Conservation (phyloP, 2,888 invertebrate species). For the Buathra laborator region DNA sequence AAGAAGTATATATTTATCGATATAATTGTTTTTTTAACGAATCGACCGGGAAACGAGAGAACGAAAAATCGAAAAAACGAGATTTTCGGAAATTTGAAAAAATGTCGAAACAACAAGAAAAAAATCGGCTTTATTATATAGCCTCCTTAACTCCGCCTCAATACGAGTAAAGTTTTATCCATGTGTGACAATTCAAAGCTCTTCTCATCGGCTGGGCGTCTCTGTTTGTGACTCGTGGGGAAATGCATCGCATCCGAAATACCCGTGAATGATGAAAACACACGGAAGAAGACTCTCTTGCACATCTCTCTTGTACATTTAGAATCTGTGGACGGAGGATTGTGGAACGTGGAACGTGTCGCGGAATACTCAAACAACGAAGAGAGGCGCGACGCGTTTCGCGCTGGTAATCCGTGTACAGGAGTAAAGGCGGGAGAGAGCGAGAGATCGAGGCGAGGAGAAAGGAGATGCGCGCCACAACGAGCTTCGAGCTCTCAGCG, state of each 20-base stretch:
- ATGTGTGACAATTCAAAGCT: neutral
- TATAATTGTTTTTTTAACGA: too few relatives aligned
- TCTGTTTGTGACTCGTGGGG: neutral
- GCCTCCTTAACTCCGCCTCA: too few relatives aligned
- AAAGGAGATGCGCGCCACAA: constrained; percentile 59
- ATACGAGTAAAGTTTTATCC: too few relatives aligned
- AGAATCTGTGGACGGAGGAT: constrained; percentile 57
- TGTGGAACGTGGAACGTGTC: constrained; percentile 61
- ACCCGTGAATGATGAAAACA: constrained; percentile 31
- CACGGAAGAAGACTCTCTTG: constrained; percentile 26
- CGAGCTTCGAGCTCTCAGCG: constrained; percentile 30
- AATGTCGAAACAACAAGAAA: too few relatives aligned
- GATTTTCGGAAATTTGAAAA: too few relatives aligned
- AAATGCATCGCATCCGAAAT: constrained; percentile 27
- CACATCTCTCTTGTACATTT: constrained; percentile 14
- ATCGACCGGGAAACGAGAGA: too few relatives aligned
- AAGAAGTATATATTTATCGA: too few relatives aligned
- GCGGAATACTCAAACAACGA: constrained; percentile 52
- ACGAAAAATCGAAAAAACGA: too few relatives aligned
- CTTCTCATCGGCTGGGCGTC: neutral
- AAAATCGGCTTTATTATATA: too few relatives aligned
- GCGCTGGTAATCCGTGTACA: constrained; percentile 55
- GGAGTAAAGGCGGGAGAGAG: constrained; percentile 39
- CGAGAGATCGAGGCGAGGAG: constrained; percentile 37
- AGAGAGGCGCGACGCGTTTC: constrained; percentile 26